Conservation (phyloP, 2,797 vertebrate species). For the Eutrigla gurnardus region DNA sequence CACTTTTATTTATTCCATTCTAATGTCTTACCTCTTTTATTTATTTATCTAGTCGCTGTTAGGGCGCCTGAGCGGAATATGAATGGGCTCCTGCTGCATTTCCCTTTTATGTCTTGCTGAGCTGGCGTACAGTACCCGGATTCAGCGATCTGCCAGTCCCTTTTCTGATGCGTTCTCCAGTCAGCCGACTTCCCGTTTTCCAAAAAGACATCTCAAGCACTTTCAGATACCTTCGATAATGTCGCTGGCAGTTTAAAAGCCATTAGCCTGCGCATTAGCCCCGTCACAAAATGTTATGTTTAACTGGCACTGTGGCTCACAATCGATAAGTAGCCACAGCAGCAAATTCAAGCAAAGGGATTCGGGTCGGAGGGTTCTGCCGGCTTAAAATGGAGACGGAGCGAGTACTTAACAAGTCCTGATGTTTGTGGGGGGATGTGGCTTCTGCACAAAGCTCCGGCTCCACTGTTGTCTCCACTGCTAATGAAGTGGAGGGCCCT, state of each 20-base stretch:
- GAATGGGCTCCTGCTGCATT: constrained; percentile 51
- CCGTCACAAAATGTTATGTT: constrained; percentile 44
- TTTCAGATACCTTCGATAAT: constrained; percentile 27
- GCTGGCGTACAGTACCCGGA: constrained; percentile 59
- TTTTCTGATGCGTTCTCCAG: constrained; percentile 18
- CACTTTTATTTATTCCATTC: constrained; percentile 80
- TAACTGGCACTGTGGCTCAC: constrained; percentile 18
- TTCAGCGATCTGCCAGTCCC: constrained; percentile 46
- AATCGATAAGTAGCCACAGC: constrained; percentile 46
- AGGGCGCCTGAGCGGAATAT: constrained; percentile 64
- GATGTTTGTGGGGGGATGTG: constrained; percentile 47
- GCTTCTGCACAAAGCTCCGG: constrained; percentile 27
- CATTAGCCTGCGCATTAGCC: constrained; percentile 39
- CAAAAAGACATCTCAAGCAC: constrained; percentile 22
- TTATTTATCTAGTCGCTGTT: constrained; percentile 66
- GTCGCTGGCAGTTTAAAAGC: constrained; percentile 22
- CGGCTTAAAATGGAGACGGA: constrained; percentile 52
- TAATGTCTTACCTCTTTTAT: constrained; percentile 73
- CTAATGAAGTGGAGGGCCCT: constrained; percentile 76
- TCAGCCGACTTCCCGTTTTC: constrained; percentile 31
- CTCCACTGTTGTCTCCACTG: constrained; percentile 26
- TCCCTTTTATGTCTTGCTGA: constrained; percentile 60
- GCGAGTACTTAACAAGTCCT: constrained; percentile 51
- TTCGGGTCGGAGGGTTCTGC: constrained; percentile 24
- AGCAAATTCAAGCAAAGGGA: constrained; percentile 38